Conservation (phyloP, 2,888 invertebrate species). For the Vanessa cardui region DNA sequence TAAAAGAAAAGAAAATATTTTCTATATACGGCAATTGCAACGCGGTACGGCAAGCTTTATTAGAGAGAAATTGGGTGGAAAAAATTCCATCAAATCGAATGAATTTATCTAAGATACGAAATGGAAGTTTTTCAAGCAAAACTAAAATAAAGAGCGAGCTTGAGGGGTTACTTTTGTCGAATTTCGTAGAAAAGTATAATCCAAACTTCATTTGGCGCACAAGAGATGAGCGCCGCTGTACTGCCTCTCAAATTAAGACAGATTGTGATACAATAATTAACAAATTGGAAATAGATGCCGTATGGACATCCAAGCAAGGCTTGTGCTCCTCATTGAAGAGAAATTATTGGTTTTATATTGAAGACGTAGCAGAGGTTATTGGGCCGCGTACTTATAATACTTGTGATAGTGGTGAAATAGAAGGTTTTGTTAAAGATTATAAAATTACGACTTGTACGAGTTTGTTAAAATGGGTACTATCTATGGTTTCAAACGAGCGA, state of each 20-base stretch:
- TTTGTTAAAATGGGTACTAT: slow-evolving; percentile 84
- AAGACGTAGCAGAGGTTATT: slow-evolving; percentile 84
- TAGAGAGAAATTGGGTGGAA: slow-evolving; percentile 88
- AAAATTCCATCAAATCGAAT: slow-evolving; percentile 78
- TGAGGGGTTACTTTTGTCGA: slow-evolving; percentile 69
- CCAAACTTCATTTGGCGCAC: slow-evolving; percentile 72
- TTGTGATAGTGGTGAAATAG: slow-evolving; percentile 79
- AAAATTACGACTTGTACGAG: slow-evolving; percentile 90
- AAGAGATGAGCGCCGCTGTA: slow-evolving; percentile 51
- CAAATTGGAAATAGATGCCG: slow-evolving; percentile 64
- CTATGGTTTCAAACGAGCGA: slow-evolving; percentile 64
- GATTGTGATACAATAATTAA: slow-evolving; percentile 61
- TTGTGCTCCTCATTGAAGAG: slow-evolving; percentile 81
- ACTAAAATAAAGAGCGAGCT: slow-evolving; percentile 59
- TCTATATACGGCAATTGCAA: slow-evolving; percentile 78
- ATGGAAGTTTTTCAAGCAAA: slow-evolving; percentile 52
- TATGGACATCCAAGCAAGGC: slow-evolving; percentile 76
- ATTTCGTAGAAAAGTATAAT: slow-evolving; percentile 61
- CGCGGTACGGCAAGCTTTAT: slow-evolving; percentile 82
- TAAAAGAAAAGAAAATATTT: slow-evolving; percentile 79
- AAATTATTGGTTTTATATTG: slow-evolving; percentile 85
- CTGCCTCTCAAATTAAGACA: slow-evolving; percentile 54
- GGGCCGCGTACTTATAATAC: slow-evolving; percentile 89
- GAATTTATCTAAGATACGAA: slow-evolving; percentile 65
- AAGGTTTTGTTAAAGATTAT: slow-evolving; percentile 87